Percentiles rank a stretch among this genome's conserved stretches.
Conservation (phyloP, 1,140 invertebrate species). For the Brachionus angularis region DNA sequence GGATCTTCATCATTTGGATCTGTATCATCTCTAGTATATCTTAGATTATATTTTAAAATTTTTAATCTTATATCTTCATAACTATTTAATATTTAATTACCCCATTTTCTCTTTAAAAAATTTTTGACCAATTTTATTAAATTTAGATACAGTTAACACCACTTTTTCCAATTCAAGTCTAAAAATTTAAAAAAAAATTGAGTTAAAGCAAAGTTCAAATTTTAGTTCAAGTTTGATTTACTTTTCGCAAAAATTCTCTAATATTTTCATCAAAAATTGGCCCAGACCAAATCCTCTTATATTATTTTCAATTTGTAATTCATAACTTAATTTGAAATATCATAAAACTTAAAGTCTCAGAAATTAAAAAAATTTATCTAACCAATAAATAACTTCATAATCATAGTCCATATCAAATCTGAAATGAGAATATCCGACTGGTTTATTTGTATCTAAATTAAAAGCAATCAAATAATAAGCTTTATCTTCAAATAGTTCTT, state of each 20-base stretch:
- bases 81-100: conserved; percentile 58
- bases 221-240: conserved; percentile 46
- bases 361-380: conserved; percentile 14
- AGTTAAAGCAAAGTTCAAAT: not conserved
- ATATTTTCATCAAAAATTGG: conserved; percentile 71
- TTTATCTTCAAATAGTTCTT: conserved; percentile 65
- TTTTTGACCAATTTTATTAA: conserved; percentile 65
- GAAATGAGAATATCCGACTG: conserved; percentile 71
- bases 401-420: conserved; percentile 75
- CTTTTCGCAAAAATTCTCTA: conserved; percentile 69
- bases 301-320: conserved; percentile 70
- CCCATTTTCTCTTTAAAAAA: conserved; percentile 69
- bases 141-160: conserved; percentile 73
- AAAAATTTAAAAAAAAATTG: conserved; percentile 47
- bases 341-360: conserved; percentile 1
- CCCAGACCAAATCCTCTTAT: conserved; percentile 70
- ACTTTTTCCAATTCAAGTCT: conserved; percentile 71
- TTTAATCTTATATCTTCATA: too few species aligned
- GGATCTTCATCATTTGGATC: conserved; percentile 38
- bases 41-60: too few species aligned
- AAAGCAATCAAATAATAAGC: conserved; percentile 65
- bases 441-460: conserved; percentile 57
- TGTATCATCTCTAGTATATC: conserved; percentile 23
- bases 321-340: conserved; percentile 65
- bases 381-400: conserved; percentile 75